Evolutionary conservation across 2,888 invertebrate species (phyloP).

Genomic region (Trilocha varians): DNA sequence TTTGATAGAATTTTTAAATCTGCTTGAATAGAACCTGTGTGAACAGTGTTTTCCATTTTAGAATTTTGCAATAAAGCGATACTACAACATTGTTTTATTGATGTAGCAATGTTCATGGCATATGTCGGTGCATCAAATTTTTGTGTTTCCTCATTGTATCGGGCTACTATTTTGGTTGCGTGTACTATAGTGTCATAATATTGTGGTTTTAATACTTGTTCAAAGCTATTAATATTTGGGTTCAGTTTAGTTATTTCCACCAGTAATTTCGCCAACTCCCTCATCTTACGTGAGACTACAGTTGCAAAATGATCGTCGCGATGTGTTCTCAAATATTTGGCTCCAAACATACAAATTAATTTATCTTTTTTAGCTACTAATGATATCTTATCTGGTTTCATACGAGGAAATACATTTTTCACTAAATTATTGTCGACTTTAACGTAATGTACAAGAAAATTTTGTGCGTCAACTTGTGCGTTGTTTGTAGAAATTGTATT

Average conservation of each 20-base stretch:
- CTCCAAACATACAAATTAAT: conserved; percentile 11
- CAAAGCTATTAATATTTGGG: conserved; percentile 4
- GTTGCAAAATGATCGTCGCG: conserved; percentile 9
- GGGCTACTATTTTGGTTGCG: conserved; percentile 4
- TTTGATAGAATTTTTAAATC: conserved; percentile 8
- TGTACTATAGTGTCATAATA: conserved; percentile 3
- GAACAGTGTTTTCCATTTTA: conserved; percentile 5
- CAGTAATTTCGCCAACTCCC: conserved; percentile 13
- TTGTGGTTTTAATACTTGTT: conserved; percentile 4
- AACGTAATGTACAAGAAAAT: conserved; percentile 7
- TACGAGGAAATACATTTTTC: conserved; percentile 7
- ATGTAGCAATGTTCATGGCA: conserved; percentile 15
- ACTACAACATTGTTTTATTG: conserved; percentile 15
- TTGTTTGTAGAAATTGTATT: conserved; percentile 3
- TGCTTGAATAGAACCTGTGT: conserved; percentile 9
- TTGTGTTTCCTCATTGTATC: conserved; percentile 3
- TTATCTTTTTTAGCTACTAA: conserved; percentile 10
- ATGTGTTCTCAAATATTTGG: conserved; percentile 12
- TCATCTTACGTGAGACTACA: conserved; percentile 12
- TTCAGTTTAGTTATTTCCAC: conserved; percentile 7
- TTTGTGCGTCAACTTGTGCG: conserved; percentile 7
- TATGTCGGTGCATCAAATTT: conserved; percentile 10
- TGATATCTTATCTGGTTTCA: conserved; percentile 8
- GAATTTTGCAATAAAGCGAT: conserved; percentile 11
- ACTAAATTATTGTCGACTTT: conserved; percentile 6